These are phyloP conservation scores for Nothocercus nigrocapillus DNA, from an alignment of 2,113 vertebrate species.

Conservation along the genomic window DNA sequence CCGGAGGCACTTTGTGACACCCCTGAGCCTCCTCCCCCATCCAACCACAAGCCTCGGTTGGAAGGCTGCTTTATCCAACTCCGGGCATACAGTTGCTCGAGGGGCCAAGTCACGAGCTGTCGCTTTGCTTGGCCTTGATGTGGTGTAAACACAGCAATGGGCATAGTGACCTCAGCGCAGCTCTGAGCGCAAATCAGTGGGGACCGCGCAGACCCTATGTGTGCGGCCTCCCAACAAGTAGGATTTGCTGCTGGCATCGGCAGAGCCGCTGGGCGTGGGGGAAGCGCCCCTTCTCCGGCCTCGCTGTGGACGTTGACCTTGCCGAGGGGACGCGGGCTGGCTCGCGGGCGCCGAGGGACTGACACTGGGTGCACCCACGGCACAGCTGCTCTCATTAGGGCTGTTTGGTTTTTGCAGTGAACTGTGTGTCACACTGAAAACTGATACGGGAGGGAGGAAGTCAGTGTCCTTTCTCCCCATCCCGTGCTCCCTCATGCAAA, in stretches of 20 bases:
- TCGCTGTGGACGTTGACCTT: not conserved
- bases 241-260: not conserved
- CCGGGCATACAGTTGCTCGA: not conserved
- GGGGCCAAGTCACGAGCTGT: not conserved
- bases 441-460: constrained; percentile 18
- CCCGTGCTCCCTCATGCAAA: not conserved
- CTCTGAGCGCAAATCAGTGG: not conserved
- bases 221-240: fast-evolving
- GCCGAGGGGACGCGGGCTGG: not conserved
- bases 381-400: constrained; percentile 43
- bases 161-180: not conserved
- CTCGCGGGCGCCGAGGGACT: not conserved
- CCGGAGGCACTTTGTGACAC: not conserved
- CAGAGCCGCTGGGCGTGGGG: not conserved
- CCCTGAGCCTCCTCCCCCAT: not conserved
- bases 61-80: not conserved
- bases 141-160: not conserved
- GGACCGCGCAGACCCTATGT: not conserved
- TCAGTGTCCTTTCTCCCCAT: not conserved
- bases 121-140: not conserved
- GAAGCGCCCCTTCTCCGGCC: not conserved
- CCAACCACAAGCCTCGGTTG: not conserved
- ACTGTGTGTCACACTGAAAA: constrained; percentile 55
- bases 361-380: constrained; percentile 45
- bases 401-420: constrained; percentile 55